Conservation (phyloP, 2,113 vertebrate genomes). For the Sialia sialis region DNA sequence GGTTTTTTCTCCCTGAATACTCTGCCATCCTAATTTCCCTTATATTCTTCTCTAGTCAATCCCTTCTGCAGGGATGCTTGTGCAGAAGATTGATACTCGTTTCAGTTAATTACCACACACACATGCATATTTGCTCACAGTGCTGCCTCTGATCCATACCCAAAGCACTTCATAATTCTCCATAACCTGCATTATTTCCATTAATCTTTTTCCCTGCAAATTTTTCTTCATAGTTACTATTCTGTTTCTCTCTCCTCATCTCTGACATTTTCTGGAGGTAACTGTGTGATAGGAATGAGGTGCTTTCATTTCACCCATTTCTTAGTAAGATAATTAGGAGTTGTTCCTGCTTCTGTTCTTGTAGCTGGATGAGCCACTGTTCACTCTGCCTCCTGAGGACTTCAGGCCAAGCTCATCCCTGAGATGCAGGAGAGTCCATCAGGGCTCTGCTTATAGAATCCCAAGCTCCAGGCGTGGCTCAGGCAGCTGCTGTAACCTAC, state of each 20-base stretch:
- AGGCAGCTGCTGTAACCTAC: not conserved
- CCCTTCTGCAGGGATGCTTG: not conserved
- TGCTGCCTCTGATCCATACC: not conserved
- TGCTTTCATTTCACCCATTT: not conserved
- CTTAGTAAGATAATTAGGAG: not conserved
- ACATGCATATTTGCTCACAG: too few relatives aligned
- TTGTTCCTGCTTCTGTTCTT: not conserved
- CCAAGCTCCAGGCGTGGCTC: not conserved
- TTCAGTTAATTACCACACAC: not conserved
- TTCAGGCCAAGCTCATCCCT: not conserved
- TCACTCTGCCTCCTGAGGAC: not conserved
- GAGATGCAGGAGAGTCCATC: rapidly evolving
- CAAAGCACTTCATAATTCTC: not conserved
- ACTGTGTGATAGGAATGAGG: not conserved
- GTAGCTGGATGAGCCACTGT: not conserved
- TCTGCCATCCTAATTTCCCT: not conserved
- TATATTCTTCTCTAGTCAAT: not conserved
- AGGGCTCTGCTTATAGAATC: not conserved
- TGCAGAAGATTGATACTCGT: not conserved
- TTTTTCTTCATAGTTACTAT: not conserved
- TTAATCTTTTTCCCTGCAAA: not conserved
- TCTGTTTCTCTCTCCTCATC: not conserved
- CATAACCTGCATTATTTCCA: not conserved
- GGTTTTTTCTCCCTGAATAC: not conserved
- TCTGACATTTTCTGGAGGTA: not conserved